These are phyloP conservation scores for Adelosebastes latens DNA, from an alignment of 2,797 vertebrate genomes.

Conservation along the genomic window DNA sequence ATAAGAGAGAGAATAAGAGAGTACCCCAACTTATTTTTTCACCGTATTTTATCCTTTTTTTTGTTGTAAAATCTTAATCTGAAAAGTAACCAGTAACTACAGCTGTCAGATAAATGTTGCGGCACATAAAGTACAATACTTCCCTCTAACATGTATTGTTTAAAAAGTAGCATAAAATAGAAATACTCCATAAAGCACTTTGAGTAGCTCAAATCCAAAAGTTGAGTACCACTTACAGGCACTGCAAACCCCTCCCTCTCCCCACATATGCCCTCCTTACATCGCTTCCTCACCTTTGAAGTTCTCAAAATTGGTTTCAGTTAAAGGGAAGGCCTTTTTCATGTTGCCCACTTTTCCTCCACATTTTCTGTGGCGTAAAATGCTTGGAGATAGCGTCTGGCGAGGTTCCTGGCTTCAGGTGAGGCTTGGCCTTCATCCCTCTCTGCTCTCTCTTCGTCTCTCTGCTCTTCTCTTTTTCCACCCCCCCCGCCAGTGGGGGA, in stretches of 20 bases:
- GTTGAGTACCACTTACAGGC: not conserved
- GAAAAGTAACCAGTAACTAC: not conserved
- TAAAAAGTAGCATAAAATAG: not conserved
- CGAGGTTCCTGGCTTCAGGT: slow-evolving; percentile 17
- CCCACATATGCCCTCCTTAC: not conserved
- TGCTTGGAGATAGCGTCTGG: not conserved
- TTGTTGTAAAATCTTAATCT: not conserved
- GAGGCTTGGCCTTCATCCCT: slow-evolving; percentile 1
- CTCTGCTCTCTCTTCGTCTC: not conserved
- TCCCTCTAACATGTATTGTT: not conserved
- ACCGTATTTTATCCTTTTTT: no score
- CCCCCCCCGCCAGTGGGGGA: not conserved
- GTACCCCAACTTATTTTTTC: no score
- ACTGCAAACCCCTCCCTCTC: not conserved
- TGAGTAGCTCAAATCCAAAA: not conserved
- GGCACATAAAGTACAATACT: not conserved
- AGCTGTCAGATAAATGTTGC: not conserved
- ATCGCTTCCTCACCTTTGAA: slow-evolving; percentile 32
- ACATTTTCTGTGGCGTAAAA: not conserved
- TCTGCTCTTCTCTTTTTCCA: not conserved
- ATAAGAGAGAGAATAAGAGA: no score
- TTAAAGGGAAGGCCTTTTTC: slow-evolving; percentile 1
- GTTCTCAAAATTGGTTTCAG: slow-evolving; percentile 12
- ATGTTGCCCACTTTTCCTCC: not conserved
- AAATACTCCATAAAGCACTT: not conserved